Evolutionary conservation across 2,888 invertebrate genomes (phyloP), one percentile per base, ranked within the genome.

Genomic region (Trichopoda pennipes): DNA sequence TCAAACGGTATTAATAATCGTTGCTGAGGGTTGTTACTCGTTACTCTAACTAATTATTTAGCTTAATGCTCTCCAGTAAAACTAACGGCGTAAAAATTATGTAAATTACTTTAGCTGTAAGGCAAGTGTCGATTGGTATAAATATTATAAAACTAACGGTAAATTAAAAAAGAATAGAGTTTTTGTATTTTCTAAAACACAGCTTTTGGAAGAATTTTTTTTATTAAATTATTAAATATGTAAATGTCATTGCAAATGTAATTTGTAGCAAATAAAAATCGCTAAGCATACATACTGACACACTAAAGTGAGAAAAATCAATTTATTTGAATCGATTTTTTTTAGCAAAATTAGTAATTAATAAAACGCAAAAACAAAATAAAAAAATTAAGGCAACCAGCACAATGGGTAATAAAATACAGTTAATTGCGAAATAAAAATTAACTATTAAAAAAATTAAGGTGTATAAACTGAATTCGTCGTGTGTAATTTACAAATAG

Each of bases 1-100:
- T 8, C 14, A 49, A 38, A 38, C 3, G 47, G 16, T 44, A 28
- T 21, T 70, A 35, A 28, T 6, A 44, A 47, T 47, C 44, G 64
- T 51, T 38, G 49, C 58, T 68, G 42, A 75, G 75, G 75, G 75
- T 75, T 58, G 75, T 63, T 63, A 44, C 44, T 49, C 49, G 51
- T 23, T 38, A 10, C 16, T 66, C 38, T 38, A 66, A 12, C 35
- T 58, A 74, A 58, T 8, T 42, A 16, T 47, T 49, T 60, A 61
- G 68, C 51, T 28, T 75, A 75, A 66, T 66, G 66, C 64, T 38
- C 38, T 38, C 17, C 49, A 75, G 53, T 21, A 49, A 75, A 73
- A 35, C 35, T 66, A 51, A 58, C 21, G 55, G 47, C 53, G 51
- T 56, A 74, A 42, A 74, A 75, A 49, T n/a, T 53, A n/a, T 38